phyloP scores from a whole-genome alignment of 1,140 invertebrate species.

The Drosophila lini region DNA sequence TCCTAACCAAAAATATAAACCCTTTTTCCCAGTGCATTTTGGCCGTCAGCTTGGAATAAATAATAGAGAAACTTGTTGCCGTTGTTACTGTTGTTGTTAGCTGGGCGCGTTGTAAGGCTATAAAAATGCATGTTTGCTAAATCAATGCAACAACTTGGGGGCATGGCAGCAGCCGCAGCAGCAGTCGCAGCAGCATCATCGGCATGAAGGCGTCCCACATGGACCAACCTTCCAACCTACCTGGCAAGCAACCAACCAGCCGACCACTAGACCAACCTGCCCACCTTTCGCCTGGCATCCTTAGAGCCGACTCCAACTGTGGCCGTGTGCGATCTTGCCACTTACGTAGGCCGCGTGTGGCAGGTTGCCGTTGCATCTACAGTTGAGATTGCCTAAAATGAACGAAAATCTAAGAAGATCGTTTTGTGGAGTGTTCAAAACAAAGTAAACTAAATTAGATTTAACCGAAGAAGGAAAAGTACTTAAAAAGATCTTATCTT shows the following conservation, averaged over 20 bases:
- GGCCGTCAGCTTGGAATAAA: constrained; percentile 72
- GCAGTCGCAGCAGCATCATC: constrained; percentile 35
- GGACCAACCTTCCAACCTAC: constrained; percentile 62
- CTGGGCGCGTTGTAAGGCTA: constrained; percentile 81
- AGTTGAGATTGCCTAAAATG: background rate
- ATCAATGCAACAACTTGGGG: constrained; percentile 84
- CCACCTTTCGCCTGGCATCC: constrained; percentile 80
- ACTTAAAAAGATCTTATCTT: too few species aligned
- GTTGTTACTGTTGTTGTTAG: constrained; percentile 55
- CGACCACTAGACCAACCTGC: constrained; percentile 58
- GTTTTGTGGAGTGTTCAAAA: background rate
- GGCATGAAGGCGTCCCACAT: constrained; percentile 71
- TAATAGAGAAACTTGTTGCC: constrained; percentile 80
- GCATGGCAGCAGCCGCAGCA: constrained; percentile 66
- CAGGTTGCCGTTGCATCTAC: constrained; percentile 73
- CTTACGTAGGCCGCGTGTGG: constrained; percentile 83
- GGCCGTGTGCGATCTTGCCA: constrained; percentile 81
- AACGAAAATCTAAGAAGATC: background rate
- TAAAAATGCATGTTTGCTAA: constrained; percentile 84
- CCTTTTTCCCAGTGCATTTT: constrained; percentile 14
- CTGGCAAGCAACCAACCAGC: constrained; percentile 5
- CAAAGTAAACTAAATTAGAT: too few species aligned
- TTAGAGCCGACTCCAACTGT: constrained; percentile 57
- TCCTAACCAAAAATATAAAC: too few species aligned
- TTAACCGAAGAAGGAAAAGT: too few species aligned